A percentile compares a stretch with the other conserved stretches of the same genome.
Evolutionary conservation across 2,888 invertebrate species (phyloP).

Genomic region (Cryptophagus acutangulus): DNA sequence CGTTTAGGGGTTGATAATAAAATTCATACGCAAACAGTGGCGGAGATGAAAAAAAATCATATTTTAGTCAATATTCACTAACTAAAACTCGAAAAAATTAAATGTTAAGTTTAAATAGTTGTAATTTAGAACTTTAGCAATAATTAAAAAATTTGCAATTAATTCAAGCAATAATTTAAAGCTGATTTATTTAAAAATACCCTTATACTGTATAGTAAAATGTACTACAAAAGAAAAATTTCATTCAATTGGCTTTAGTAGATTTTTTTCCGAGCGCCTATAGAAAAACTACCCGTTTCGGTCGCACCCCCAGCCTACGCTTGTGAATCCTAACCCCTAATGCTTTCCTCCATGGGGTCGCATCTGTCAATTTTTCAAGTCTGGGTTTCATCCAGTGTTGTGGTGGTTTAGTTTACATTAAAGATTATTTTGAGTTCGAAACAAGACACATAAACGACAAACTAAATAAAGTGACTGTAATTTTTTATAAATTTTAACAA

Average conservation of each 20-base stretch:
- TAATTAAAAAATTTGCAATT: too few relatives aligned
- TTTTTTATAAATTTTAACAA: too few relatives aligned
- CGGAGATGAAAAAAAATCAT: conserved; percentile 14
- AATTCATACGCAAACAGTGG: conserved; percentile 25
- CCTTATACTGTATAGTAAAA: too few relatives aligned
- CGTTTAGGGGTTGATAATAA: conserved; percentile 32
- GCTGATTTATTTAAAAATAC: too few relatives aligned
- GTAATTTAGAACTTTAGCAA: too few relatives aligned
- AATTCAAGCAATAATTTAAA: too few relatives aligned
- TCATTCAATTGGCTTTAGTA: too few relatives aligned
- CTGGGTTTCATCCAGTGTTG: conserved; percentile 37
- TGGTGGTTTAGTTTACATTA: conserved; percentile 33
- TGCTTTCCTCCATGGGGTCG: conserved; percentile 42
- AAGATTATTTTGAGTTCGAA: conserved; percentile 20
- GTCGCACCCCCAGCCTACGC: too few relatives aligned
- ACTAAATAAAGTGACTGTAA: conserved; percentile 3
- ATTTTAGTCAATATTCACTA: conserved; percentile 4
- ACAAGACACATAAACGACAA: neutral
- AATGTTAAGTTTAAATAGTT: neutral
- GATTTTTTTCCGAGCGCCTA: too few relatives aligned
- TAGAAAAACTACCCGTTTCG: too few relatives aligned
- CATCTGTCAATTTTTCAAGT: conserved; percentile 50
- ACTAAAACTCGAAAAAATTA: conserved; percentile 3
- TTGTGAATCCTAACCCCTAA: conserved; percentile 39
- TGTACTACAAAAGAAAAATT: too few relatives aligned